Evolutionary conservation across 2,888 invertebrate genomes (phyloP).

Genomic region (Acanthopleura granulata): DNA sequence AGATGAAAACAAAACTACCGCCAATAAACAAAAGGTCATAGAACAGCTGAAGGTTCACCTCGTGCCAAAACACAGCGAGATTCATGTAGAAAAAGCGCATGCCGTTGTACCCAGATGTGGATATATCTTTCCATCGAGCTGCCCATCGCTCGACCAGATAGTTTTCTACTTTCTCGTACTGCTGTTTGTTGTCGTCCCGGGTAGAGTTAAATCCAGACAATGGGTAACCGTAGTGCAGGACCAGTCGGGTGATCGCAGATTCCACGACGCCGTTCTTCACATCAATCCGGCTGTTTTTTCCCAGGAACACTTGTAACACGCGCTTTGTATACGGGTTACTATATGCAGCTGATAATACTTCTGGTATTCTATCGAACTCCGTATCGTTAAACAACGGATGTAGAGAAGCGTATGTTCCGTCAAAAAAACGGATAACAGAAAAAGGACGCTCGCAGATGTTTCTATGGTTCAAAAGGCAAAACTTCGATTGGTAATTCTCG

Average conservation of each 20-base stretch:
- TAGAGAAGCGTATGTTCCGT: slow-evolving; percentile 32
- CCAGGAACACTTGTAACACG: slow-evolving; percentile 30
- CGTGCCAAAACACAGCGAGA: slow-evolving; percentile 19
- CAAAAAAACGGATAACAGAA: slow-evolving; percentile 39
- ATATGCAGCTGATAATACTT: slow-evolving; percentile 32
- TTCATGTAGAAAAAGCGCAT: slow-evolving; percentile 20
- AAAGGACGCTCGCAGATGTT: slow-evolving; percentile 27
- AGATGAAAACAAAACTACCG: slow-evolving; percentile 26
- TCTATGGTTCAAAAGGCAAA: slow-evolving; percentile 27
- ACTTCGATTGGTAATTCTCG: slow-evolving; percentile 25
- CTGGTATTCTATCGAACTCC: slow-evolving; percentile 33
- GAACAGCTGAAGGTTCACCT: slow-evolving; percentile 7
- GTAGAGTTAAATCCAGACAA: slow-evolving; percentile 20
- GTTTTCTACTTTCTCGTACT: slow-evolving; percentile 19
- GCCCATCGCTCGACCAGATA: slow-evolving; percentile 23
- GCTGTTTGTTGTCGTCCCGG: slow-evolving; percentile 7
- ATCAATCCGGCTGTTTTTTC: slow-evolving; percentile 29
- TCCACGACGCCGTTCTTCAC: slow-evolving; percentile 13
- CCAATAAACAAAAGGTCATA: slow-evolving; percentile 22
- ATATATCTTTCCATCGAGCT: slow-evolving; percentile 18
- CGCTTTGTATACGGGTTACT: slow-evolving; percentile 24
- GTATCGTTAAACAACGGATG: slow-evolving; percentile 36
- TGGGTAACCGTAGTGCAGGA: slow-evolving; percentile 30
- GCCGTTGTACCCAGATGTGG: neutral
- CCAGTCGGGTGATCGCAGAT: slow-evolving; percentile 26